Evolutionary conservation across 2,113 vertebrate species (phyloP).

Genomic region (Corvus hawaiiensis): DNA sequence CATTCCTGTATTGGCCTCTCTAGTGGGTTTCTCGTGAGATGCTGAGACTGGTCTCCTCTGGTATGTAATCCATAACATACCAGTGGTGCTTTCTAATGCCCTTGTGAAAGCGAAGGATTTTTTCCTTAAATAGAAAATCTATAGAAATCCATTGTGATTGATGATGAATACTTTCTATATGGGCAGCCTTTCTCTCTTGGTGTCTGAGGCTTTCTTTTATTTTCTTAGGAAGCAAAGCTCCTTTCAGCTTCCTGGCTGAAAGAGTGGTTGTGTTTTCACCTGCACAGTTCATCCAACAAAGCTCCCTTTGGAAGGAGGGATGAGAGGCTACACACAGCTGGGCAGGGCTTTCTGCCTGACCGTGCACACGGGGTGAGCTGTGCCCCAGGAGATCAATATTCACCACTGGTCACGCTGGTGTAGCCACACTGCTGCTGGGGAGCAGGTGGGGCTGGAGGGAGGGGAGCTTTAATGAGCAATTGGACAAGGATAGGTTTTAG

Average conservation of each 20-base stretch:
- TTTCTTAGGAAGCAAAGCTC: background rate
- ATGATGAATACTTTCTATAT: background rate
- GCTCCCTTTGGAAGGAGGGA: background rate
- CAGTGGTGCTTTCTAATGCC: background rate
- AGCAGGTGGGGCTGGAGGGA: background rate
- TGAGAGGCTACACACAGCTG: background rate
- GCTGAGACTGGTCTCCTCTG: background rate
- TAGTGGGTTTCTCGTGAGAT: background rate
- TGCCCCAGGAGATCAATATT: background rate
- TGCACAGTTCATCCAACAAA: background rate
- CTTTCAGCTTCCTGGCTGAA: background rate
- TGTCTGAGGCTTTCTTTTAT: background rate
- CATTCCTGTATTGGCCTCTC: background rate
- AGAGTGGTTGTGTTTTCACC: background rate
- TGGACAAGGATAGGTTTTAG: accelerated
- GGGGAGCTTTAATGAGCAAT: background rate
- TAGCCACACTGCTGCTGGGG: background rate
- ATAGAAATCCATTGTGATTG: background rate
- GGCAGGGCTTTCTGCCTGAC: background rate
- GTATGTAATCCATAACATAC: background rate
- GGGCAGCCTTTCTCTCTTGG: background rate
- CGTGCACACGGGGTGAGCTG: background rate
- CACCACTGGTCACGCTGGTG: background rate
- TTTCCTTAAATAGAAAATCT: background rate
- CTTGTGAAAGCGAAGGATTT: background rate